Evolutionary conservation across 2,797 vertebrate species (phyloP).

Genomic region (Anabas testudineus): DNA sequence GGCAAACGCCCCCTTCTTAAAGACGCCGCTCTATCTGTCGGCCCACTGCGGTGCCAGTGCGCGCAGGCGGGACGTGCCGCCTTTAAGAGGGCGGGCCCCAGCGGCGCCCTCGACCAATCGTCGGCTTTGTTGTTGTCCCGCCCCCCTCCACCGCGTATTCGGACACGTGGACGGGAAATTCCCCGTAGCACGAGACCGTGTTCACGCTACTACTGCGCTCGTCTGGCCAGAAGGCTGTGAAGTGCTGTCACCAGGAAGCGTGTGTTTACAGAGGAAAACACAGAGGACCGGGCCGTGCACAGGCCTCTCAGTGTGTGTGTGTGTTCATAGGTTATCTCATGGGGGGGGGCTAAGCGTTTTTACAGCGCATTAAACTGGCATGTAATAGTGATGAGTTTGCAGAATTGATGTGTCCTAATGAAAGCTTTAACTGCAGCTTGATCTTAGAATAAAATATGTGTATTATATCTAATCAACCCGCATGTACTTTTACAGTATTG

Average conservation of each 20-base stretch:
- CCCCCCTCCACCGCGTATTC: constrained; percentile 61
- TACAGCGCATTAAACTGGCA: neutral
- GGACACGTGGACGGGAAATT: constrained; percentile 90
- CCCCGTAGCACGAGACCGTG: constrained; percentile 77
- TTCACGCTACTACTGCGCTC: constrained; percentile 36
- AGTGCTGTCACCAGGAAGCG: constrained; percentile 28
- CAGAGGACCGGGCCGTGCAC: neutral
- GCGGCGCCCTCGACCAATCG: constrained; percentile 70
- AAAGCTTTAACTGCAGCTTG: neutral
- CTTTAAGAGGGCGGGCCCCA: constrained; percentile 60
- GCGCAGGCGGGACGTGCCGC: fast-evolving
- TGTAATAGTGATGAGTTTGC: neutral
- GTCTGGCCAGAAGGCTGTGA: constrained; percentile 26
- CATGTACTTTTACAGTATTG: neutral
- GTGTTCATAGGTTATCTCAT: neutral
- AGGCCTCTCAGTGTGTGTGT: too few species aligned
- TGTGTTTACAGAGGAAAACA: neutral
- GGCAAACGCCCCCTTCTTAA: constrained; percentile 72
- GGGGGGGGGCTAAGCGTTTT: too few species aligned
- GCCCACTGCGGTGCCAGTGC: fast-evolving
- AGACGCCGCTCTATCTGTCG: constrained; percentile 14
- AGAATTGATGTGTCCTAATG: neutral
- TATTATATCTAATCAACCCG: neutral
- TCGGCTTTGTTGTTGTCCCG: constrained; percentile 84
- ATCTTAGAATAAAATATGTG: neutral